Conservation (phyloP, 2,797 vertebrate genomes). For the Varecia variegata region DNA sequence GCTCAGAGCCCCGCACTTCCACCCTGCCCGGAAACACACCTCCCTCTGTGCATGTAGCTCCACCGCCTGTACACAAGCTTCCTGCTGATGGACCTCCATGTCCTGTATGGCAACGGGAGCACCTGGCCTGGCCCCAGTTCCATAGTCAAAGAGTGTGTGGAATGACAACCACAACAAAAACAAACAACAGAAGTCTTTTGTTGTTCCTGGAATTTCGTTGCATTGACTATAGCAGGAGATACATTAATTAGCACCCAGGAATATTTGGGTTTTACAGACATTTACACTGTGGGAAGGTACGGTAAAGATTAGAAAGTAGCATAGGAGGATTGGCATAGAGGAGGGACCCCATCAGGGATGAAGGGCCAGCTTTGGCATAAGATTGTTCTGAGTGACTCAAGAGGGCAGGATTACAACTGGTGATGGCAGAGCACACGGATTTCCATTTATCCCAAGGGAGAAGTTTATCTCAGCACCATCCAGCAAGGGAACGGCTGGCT, state of each 20-base stretch:
- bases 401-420: neutral
- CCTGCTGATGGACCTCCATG: neutral
- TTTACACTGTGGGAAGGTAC: neutral
- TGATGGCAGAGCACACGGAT: neutral
- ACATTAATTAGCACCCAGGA: neutral
- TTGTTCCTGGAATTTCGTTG: neutral
- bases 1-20: neutral
- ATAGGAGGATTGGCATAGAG: neutral
- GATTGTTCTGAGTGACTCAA: neutral
- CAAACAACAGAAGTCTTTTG: neutral
- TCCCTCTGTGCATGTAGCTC: neutral
- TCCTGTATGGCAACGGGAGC: neutral
- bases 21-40: accelerated
- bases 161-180: neutral
- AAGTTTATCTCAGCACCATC: neutral
- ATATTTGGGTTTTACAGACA: neutral
- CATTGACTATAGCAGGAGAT: neutral
- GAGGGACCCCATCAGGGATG: neutral
- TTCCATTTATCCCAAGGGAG: neutral
- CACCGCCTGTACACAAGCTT: neutral
- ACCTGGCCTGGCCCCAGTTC: neutral
- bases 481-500: neutral
- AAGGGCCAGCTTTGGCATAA: neutral
- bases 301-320: neutral
- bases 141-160: neutral